phyloP scores from a whole-genome alignment of 1,140 invertebrate species.

The Kradibia gibbosae region DNA sequence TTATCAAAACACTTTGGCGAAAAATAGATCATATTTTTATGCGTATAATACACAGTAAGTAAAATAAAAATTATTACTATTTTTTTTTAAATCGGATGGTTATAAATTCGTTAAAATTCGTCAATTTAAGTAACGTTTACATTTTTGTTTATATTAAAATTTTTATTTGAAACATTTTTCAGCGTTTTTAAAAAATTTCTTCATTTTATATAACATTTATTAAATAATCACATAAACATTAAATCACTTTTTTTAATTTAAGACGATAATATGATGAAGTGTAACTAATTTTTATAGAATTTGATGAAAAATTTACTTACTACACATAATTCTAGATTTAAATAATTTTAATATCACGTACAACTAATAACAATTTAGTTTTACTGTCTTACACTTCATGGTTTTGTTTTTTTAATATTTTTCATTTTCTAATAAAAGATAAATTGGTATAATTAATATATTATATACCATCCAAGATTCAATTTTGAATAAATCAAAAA shows the following conservation, averaged over 20 bases:
- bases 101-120: slow-evolving; percentile 9
- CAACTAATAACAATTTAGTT: slow-evolving; percentile 8
- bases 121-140: slow-evolving; percentile 14
- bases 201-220: background rate
- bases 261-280: too few species aligned
- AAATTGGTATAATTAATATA: background rate
- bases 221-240: too few species aligned
- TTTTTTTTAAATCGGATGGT: background rate
- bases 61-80: background rate
- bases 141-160: background rate
- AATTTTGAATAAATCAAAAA: background rate
- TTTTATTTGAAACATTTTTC: background rate
- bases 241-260: too few species aligned
- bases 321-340: slow-evolving; percentile 12
- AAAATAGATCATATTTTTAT: slow-evolving; percentile 1
- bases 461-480: slow-evolving; percentile 24
- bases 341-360: slow-evolving; percentile 31
- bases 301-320: slow-evolving; percentile 12
- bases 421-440: slow-evolving; percentile 19
- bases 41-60: slow-evolving; percentile 8
- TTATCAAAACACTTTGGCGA: background rate
- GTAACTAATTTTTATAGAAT: too few species aligned
- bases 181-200: slow-evolving; percentile 2
- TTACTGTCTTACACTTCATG: slow-evolving; percentile 1
- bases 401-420: slow-evolving; percentile 3